phyloP scores from a whole-genome alignment of 2,113 vertebrate genomes.

The Leptosomus discolor region DNA sequence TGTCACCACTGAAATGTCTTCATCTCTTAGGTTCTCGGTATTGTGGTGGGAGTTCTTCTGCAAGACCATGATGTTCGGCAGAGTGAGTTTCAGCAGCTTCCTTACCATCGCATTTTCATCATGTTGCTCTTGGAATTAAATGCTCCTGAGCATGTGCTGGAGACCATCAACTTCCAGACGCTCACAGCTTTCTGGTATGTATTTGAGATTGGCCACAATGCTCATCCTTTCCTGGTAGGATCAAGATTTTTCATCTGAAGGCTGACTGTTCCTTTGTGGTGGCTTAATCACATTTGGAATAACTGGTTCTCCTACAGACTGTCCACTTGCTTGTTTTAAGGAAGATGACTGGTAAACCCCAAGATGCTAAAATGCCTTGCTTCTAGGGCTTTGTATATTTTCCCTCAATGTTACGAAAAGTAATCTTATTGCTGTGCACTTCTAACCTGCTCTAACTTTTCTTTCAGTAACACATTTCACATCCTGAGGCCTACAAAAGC shows the following conservation, averaged over 20 bases:
- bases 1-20: not conserved
- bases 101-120: slow-evolving; percentile 98
- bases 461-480: slow-evolving; percentile 96
- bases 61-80: slow-evolving; percentile 98
- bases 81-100: slow-evolving; percentile 97
- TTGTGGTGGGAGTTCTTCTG: slow-evolving; percentile 95
- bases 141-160: slow-evolving; percentile 95
- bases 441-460: slow-evolving; percentile 66
- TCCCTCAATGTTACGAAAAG: not conserved
- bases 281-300: not conserved
- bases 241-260: not conserved
- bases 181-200: slow-evolving; percentile 97
- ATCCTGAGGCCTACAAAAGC: slow-evolving; percentile 99
- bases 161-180: slow-evolving; percentile 99
- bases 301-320: not conserved
- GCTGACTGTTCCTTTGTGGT: not conserved
- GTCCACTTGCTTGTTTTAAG: not conserved
- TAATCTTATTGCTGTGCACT: not conserved
- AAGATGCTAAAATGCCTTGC: slow-evolving; percentile 44
- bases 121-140: slow-evolving; percentile 98
- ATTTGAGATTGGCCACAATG: not conserved
- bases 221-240: not conserved
- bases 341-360: not conserved
- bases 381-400: slow-evolving; percentile 9
- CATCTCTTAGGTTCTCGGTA: slow-evolving; percentile 88